Base-by-base conservation (phyloP, 2,888 invertebrate species). In the Phyllotreta striolata region DNA sequence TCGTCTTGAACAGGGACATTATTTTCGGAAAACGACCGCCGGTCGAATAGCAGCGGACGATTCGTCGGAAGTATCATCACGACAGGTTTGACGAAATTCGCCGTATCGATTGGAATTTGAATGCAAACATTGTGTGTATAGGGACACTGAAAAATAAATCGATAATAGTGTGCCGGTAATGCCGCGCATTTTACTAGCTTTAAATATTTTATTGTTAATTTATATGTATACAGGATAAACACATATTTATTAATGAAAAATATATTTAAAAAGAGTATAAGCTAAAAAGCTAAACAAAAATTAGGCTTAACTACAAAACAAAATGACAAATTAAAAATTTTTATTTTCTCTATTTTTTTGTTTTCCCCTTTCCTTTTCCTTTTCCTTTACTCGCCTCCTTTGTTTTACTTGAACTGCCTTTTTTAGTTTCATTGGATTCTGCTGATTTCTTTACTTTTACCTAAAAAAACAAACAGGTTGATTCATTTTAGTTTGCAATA, bases 1-100 rank as follows among this genome's bases (percentile, higher is more conserved):
- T 88, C 7, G 91, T 88, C 85, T 94, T 95, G 79, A 98, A 98
- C 74, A 98, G 84, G 1, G 97, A 97, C 98, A 98, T 98, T 46
- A 38, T 10, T 39, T n/a, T 34, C 14, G 10, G 3, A 14, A 40
- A 47, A 8, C 7, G n/a, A 6, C 8, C n/a, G 8, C 10, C 35
- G 24, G 24, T 24, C 35, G 6, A 35, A n/a, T 35, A 37, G 1
- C 35, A 12, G 6, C 10, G 6, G 3, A 51, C 37, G 4, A 51
- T 37, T 49, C 8, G 34, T 38, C 4, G 52, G 37, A 13, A 52
- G 24, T 40, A n/a, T 56, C 37, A 52, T 59, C 41, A 38, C 43
- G 24, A 24, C 24, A 24, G 51, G 51, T 51, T n/a, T 52, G 37
- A 37, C 13, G 43, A 51, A 9, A 38, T 1, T 24, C 24, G 24